phyloP scores from a whole-genome alignment of 2,888 invertebrate genomes.

The Andrena trimmerana region DNA sequence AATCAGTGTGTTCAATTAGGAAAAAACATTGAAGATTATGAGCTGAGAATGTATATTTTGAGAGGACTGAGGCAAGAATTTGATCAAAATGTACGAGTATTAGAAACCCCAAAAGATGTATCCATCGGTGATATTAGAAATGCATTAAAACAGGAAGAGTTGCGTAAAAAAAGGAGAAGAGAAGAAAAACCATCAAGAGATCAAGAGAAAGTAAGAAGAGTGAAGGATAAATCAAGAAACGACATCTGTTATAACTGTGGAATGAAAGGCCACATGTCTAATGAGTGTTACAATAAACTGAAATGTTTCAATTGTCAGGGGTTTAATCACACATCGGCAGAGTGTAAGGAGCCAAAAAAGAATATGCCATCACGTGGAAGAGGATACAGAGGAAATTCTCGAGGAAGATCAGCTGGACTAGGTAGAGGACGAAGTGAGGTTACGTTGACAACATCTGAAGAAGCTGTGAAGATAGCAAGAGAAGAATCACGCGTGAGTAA shows the following conservation, averaged over 20 bases:
- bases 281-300: not conserved
- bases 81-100: slow-evolving; percentile 22
- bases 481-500: too few species aligned
- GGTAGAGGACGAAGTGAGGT: too few species aligned
- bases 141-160: not conserved
- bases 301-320: not conserved
- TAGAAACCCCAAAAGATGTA: not conserved
- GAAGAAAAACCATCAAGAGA: not conserved
- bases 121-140: not conserved
- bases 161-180: not conserved
- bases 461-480: too few species aligned
- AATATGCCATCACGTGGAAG: not conserved
- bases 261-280: not conserved
- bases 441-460: too few species aligned
- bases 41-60: slow-evolving; percentile 26
- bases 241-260: not conserved
- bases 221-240: not conserved
- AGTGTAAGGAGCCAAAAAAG: not conserved
- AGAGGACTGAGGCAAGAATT: slow-evolving; percentile 26
- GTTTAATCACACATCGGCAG: not conserved
- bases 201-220: not conserved
- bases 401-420: too few species aligned
- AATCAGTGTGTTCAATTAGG: slow-evolving; percentile 21
- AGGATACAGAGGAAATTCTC: not conserved
- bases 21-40: slow-evolving; percentile 23